phyloP scores from a whole-genome alignment of 2,113 vertebrate genomes.

The Falco punctatus region DNA sequence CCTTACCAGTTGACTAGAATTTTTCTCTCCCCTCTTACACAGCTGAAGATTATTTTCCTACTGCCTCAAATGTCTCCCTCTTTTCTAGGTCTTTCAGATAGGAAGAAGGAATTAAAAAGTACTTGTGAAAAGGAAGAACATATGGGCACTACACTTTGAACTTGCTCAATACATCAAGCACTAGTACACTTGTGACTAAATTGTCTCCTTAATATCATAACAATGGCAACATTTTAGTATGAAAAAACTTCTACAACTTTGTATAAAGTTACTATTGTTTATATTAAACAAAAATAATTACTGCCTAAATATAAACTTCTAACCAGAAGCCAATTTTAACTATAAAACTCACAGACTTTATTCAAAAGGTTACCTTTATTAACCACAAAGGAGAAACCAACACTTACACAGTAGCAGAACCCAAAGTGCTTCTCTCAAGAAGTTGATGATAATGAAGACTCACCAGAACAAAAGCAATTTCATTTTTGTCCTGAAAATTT shows the following conservation, averaged over 20 bases:
- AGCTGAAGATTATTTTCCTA: neutral
- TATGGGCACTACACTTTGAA: neutral
- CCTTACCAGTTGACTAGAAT: neutral
- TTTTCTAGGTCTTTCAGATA: neutral
- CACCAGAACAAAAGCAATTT: slow-evolving; percentile 85
- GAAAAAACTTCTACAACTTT: neutral
- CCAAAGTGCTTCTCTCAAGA: slow-evolving; percentile 84
- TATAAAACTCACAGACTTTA: neutral
- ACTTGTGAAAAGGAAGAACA: neutral
- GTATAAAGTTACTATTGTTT: neutral
- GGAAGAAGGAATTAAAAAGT: neutral
- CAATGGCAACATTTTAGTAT: neutral
- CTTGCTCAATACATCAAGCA: neutral
- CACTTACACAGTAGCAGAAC: slow-evolving; percentile 82
- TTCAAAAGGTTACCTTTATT: slow-evolving; percentile 16
- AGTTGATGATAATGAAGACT: slow-evolving; percentile 88
- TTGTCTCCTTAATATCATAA: neutral
- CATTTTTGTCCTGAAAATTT: slow-evolving; percentile 77
- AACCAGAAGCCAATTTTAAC: slow-evolving; percentile 1
- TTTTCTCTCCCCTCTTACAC: neutral
- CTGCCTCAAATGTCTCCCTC: neutral
- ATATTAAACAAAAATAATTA: neutral
- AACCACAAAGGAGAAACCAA: neutral
- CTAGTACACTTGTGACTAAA: neutral
- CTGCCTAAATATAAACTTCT: neutral